phyloP scores from a whole-genome alignment of 2,888 invertebrate species.

The Philhelius pedissequus region DNA sequence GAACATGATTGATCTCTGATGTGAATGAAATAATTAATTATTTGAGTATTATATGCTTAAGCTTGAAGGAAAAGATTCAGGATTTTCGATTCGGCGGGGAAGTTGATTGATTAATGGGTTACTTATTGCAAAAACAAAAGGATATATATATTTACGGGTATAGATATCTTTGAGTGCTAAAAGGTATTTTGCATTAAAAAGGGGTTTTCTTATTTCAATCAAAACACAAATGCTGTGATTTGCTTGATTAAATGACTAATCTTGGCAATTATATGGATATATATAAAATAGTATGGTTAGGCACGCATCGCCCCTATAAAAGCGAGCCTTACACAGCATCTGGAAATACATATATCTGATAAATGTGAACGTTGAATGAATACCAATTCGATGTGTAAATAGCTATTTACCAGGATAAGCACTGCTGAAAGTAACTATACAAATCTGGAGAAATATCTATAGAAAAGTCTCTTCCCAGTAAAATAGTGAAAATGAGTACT shows the following conservation, averaged over 20 bases:
- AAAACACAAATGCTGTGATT: constrained; percentile 14
- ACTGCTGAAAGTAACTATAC: no score
- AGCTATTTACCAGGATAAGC: no score
- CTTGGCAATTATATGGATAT: background rate
- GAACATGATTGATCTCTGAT: constrained; percentile 56
- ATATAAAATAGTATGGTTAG: no score
- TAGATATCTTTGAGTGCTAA: background rate
- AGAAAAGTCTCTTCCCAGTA: no score
- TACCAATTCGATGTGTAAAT: no score
- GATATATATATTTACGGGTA: background rate
- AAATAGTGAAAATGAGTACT: no score
- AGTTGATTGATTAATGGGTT: constrained; percentile 47
- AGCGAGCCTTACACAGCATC: no score
- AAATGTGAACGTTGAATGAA: no score
- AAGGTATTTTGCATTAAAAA: constrained; percentile 2
- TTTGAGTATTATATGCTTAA: constrained; percentile 1
- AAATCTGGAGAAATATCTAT: no score
- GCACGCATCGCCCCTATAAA: no score
- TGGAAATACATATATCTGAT: no score
- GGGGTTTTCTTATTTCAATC: background rate
- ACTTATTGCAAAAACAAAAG: background rate
- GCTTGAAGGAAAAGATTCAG: background rate
- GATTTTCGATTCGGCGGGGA: background rate
- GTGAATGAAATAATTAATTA: constrained; percentile 28
- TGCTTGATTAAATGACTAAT: constrained; percentile 3